Evolutionary conservation across 2,113 vertebrate genomes (phyloP).

Genomic region (Australoheros scitulus): DNA sequence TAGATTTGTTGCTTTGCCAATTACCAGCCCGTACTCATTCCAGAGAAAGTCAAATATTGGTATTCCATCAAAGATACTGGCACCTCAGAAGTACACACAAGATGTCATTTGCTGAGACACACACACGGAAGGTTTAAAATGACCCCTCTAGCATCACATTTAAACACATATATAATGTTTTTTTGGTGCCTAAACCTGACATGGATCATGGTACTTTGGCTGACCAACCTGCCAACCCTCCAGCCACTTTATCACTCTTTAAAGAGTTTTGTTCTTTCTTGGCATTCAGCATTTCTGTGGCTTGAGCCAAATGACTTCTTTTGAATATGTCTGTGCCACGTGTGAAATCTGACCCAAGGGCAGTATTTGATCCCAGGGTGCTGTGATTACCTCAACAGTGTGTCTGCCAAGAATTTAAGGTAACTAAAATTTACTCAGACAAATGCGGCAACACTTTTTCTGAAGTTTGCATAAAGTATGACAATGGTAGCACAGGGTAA

Average conservation of each 20-base stretch:
- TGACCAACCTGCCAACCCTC: neutral
- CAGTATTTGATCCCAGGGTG: neutral
- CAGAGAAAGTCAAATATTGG: neutral
- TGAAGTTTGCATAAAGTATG: neutral
- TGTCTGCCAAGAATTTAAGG: neutral
- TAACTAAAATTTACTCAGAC: conserved; percentile 2
- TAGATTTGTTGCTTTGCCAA: neutral
- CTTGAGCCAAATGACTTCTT: neutral
- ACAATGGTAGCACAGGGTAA: neutral
- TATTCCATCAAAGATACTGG: neutral
- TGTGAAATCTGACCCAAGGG: neutral
- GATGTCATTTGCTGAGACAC: neutral
- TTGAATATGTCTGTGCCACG: neutral
- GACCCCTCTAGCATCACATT: neutral
- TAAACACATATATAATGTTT: neutral
- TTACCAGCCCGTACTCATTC: neutral
- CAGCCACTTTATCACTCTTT: neutral
- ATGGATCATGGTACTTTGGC: neutral
- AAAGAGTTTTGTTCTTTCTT: neutral
- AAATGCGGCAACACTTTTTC: neutral
- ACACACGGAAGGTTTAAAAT: neutral
- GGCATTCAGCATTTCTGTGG: neutral
- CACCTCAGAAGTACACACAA: neutral
- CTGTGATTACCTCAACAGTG: neutral
- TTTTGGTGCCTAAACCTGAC: neutral